A percentile compares a stretch with the other conserved stretches of the same genome.
Conservation (phyloP, 2,888 invertebrate species). For the Philaethria dido region DNA sequence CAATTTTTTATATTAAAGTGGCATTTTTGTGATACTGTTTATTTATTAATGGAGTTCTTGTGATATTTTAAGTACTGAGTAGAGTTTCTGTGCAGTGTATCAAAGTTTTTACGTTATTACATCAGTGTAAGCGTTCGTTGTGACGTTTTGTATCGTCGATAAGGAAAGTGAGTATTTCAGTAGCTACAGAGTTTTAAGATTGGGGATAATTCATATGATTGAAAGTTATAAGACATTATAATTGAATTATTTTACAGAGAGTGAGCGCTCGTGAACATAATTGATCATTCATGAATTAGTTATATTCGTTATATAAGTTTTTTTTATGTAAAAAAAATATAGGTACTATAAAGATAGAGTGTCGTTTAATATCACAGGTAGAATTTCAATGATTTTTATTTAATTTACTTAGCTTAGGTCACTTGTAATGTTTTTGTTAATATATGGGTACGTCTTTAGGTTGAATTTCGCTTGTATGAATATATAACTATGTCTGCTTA, state of each 20-base stretch:
- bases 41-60: background rate
- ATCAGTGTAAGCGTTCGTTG: slow-evolving; percentile 12
- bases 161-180: slow-evolving; percentile 29
- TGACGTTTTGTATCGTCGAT: slow-evolving; percentile 23
- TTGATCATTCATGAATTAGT: background rate
- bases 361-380: too few species aligned
- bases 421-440: too few species aligned
- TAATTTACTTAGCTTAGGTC: too few species aligned
- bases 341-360: too few species aligned
- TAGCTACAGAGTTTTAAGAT: background rate
- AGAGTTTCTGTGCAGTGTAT: background rate
- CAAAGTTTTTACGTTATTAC: slow-evolving; percentile 3
- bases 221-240: background rate
- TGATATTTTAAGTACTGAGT: slow-evolving; percentile 1
- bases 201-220: background rate
- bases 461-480: background rate
- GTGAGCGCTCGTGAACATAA: background rate
- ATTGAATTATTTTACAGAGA: background rate
- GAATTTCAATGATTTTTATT: too few species aligned
- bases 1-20: slow-evolving; percentile 1
- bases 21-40: slow-evolving; percentile 9
- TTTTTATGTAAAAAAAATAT: background rate
- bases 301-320: background rate
- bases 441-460: background rate
- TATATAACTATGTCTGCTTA: background rate